Evolutionary conservation across 2,888 invertebrate species (phyloP), one percentile per base, ranked within the genome.

Genomic region (Athalia circularis): DNA sequence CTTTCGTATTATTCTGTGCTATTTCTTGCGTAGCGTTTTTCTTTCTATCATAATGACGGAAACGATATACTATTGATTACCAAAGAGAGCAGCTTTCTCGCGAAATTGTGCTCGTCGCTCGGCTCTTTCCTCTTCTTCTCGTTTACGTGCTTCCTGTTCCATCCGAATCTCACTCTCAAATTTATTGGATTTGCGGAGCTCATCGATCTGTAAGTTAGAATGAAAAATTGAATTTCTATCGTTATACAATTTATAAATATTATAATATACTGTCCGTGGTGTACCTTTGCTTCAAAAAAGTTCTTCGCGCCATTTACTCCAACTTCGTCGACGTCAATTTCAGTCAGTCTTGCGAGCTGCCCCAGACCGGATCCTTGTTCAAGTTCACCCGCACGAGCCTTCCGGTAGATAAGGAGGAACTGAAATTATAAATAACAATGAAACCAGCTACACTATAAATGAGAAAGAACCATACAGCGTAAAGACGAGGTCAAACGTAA

Each of bases 261-360:
- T 29, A 29, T 29, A 29, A 29, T 29, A 29, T 29, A 2, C 7
- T 54, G n/a, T 54, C 54, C 54, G n/a, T 4, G 45, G 43, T 79
- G 83, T 89, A 95, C 95, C 92, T 98, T 98, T 0, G 98, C 97
- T 92, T 98, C 97, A 88, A 98, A 98, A 92, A 98, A 98, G 88
- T 95, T 95, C 90, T 98, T 98, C 54, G 98, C 98, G 11, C 98
- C 98, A 82, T 95, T 95, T 0, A 98, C 98, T 0, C 98, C 98
- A 29, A 97, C 97, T 92, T 97, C 95, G 82, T 97, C 97, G 0
- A 98, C 98, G 88, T 97, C 95, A 79, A 98, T 96, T 91, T 98
- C 98, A 5, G 97, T 96, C 50, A 98, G 91, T 82, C 95, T 93
- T 7, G 98, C 98, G 84, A 98, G 91, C 81, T 97, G 95, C 81